Conservation (phyloP, 2,797 vertebrate species). For the Hafferia zeledoni region DNA sequence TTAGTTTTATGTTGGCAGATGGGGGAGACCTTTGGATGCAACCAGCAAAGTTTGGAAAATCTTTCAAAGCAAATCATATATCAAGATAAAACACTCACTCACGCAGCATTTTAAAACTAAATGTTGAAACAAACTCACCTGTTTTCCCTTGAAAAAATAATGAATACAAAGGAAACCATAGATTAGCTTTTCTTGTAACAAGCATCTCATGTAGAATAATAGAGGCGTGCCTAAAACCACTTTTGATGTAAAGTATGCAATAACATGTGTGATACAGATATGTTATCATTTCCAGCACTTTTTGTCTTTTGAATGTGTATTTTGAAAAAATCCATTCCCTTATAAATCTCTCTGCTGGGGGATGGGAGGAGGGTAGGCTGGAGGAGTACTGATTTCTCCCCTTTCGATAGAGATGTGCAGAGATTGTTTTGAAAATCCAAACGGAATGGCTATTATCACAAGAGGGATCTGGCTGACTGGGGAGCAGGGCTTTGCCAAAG, state of each 20-base stretch:
- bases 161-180: background rate
- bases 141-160: background rate
- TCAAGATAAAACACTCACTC: background rate
- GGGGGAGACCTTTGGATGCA: background rate
- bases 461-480: background rate
- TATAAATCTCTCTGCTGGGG: background rate
- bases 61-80: background rate
- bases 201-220: accelerated
- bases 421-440: background rate
- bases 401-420: background rate
- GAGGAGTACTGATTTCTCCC: background rate
- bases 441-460: background rate
- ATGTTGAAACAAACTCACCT: background rate
- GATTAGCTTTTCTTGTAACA: background rate
- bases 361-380: background rate
- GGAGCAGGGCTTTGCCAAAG: background rate
- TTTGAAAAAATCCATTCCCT: background rate
- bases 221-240: background rate
- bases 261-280: background rate
- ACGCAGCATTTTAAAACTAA: background rate
- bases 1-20: background rate
- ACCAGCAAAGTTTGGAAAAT: background rate
- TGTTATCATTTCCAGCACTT: background rate
- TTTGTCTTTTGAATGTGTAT: background rate
- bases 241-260: accelerated